These are phyloP conservation scores for Callimorpha dominula DNA, from an alignment of 2,888 invertebrate species.

Conservation along the genomic window DNA sequence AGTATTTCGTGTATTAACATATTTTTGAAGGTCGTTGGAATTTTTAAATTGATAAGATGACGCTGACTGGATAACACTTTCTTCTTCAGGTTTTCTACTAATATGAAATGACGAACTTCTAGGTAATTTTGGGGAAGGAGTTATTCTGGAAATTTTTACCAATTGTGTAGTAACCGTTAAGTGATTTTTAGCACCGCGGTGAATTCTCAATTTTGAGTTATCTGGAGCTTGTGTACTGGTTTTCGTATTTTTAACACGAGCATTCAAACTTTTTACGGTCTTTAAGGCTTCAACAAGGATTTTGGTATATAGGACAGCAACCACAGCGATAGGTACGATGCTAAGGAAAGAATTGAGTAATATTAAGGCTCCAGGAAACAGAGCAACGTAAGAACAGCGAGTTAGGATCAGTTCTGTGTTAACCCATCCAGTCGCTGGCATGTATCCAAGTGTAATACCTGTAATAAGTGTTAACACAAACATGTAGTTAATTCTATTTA, in stretches of 20 bases:
- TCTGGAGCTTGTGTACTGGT: slow-evolving; percentile 42
- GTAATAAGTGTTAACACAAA: slow-evolving; percentile 55
- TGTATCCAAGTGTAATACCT: slow-evolving; percentile 87
- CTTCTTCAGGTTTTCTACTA: slow-evolving; percentile 36
- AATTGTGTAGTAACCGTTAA: slow-evolving; percentile 48
- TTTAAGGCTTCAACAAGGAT: slow-evolving; percentile 87
- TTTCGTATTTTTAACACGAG: slow-evolving; percentile 60
- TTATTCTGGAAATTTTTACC: slow-evolving; percentile 47
- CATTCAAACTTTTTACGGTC: slow-evolving; percentile 72
- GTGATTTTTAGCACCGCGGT: slow-evolving; percentile 61
- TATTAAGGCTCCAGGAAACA: slow-evolving; percentile 86
- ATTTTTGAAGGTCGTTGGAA: slow-evolving; percentile 61
- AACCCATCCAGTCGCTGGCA: slow-evolving; percentile 87
- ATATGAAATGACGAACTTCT: slow-evolving; percentile 72
- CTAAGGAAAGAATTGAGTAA: slow-evolving; percentile 86
- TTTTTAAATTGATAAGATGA: slow-evolving; percentile 65
- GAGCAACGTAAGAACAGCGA: slow-evolving; percentile 86
- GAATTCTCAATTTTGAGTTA: slow-evolving; percentile 69
- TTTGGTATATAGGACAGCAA: slow-evolving; percentile 85
- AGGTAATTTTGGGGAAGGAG: slow-evolving; percentile 51
- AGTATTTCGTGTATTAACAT: slow-evolving; percentile 35
- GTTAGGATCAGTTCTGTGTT: slow-evolving; percentile 64
- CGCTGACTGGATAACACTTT: slow-evolving; percentile 27
- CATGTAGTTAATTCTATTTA: slow-evolving; percentile 33
- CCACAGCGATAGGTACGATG: slow-evolving; percentile 79